Base-by-base conservation (phyloP, 2,888 invertebrate genomes). In the Caenorhabditis imperialis region DNA sequence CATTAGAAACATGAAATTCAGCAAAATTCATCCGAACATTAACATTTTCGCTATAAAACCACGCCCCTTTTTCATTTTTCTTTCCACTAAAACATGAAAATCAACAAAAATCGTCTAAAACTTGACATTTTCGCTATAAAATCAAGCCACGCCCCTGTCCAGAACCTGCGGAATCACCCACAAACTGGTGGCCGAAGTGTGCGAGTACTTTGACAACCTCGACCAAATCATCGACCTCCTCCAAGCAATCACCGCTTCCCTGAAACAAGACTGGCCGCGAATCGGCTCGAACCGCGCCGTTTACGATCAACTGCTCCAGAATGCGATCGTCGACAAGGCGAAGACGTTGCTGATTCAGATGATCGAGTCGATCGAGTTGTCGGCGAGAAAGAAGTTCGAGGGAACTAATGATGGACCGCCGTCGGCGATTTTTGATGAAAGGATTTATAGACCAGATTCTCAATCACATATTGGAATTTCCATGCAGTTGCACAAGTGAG, bases 181-280 rank as follows among this genome's bases (percentile, higher is more conserved):
- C 45, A 75, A 76, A 8, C 62, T 82, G 12, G 82, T 86, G 5
- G 60, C 77, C 1, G 75, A 75, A 25, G 84, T 86, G 27, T 83
- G 84, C 62, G 78, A 77, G 8, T 83, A 80, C 47, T 85, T 86
- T 37, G 85, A 86, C 37, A 75, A 65, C n/a, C 58, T 85, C 2
- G 81, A 80, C 38, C 78, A 84, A 42, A 58, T 85, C 27, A 78
- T 86, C 37, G 86, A 86, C 44, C 83, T 86, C 25, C 67, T 84
- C 3, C 76, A 78, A 38, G 84, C 85, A 1, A 77, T 86, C 20
- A 67, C 75, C 14, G 67, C 71, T 6, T 69, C 85, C 0, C 62
- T 85, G 54, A 69, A 47, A 37, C 69, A 85, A 65, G 78, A 84
- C 22, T 84, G 84, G 83, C 81, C 85, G 3, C 72, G 69, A 42